Evolutionary conservation across 2,797 vertebrate species (phyloP), one percentile per base, ranked within the genome.

Genomic region (Hapalemur alaotrensis): DNA sequence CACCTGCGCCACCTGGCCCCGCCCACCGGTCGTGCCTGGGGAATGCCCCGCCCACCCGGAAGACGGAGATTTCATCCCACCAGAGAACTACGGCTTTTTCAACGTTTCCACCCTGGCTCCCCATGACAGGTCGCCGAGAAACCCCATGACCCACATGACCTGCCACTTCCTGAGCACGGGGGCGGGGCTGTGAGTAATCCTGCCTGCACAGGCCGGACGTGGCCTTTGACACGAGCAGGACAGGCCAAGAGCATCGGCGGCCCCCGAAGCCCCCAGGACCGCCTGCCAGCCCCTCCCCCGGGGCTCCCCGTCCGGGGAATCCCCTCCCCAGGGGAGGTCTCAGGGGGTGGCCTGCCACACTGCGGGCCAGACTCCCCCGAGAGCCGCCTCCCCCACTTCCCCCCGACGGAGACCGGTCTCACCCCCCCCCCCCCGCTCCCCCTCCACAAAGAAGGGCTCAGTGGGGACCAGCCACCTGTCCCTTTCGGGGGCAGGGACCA

Each of bases 81-180:
- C 1, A 25, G 23, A 70, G 90, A 67, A 7, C 17, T 4, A 54
- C 0, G 5, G 25, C 52, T 63, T 73, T n/a, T 80, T 63, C 61
- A 83, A 69, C 6, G 14, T 86, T 95, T 92, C 95, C 95, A 83
- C 84, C 65, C n/a, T 43, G 6, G 61, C 65, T 38, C 41, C 80
- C 0, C 2, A 0, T 9, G 50, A 73, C 46, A 32, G 10, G 38
- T 38, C 65, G 12, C 2, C 0, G 25, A 9, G 54, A 67, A 63
- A 50, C 76, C 48, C 61, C 1, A 0, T n/a, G 65, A 54, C 38
- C 32, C 30, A 1, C 2, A 0, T 30, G 46, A 57, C 69, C 69
- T 80, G 50, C n/a, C 25, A 1, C 35, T 92, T 92, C 96, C 93
- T 80, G 63, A 61, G 72, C 11, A 1, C 1, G 0, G 14, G 10